Percentiles rank a stretch among this genome's conserved stretches.
These are phyloP conservation scores for Cacoxenus indagator DNA, from an alignment of 2,888 invertebrate species.

Conservation along the genomic window DNA sequence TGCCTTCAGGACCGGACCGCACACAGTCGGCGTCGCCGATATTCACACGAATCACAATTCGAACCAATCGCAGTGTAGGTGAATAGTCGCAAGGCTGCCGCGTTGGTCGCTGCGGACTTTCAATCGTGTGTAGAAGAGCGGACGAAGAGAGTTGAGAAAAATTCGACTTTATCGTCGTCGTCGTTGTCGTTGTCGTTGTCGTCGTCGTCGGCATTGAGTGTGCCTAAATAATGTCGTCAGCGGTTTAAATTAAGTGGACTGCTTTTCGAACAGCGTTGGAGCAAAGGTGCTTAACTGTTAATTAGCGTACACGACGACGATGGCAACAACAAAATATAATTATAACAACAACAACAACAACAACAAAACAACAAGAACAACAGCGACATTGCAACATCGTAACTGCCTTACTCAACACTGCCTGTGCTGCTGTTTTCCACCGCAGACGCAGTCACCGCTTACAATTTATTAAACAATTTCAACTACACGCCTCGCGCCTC, in stretches of 20 bases:
- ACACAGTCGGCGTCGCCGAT: slow-evolving; percentile 37
- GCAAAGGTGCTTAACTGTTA: slow-evolving; percentile 19
- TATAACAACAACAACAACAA: slow-evolving; percentile 26
- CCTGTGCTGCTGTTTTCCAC: neutral
- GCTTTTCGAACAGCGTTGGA: neutral
- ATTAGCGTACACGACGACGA: slow-evolving; percentile 17
- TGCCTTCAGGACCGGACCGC: slow-evolving; percentile 50
- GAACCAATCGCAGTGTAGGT: too few species aligned
- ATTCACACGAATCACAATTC: neutral
- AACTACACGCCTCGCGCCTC: neutral
- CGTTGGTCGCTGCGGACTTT: too few species aligned
- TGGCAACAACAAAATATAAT: neutral
- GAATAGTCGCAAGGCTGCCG: too few species aligned
- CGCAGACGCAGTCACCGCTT: neutral
- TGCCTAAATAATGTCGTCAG: slow-evolving; percentile 18
- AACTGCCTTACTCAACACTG: neutral
- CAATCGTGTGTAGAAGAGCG: too few species aligned
- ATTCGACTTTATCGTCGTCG: too few species aligned
- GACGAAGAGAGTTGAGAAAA: too few species aligned
- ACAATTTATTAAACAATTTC: slow-evolving; percentile 21
- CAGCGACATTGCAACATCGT: slow-evolving; percentile 12
- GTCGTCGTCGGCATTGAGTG: neutral
- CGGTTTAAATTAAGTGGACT: slow-evolving; percentile 13
- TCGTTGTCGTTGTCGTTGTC: too few species aligned
- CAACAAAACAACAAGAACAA: slow-evolving; percentile 27